phyloP scores from a whole-genome alignment of 2,797 vertebrate species.

The Aplochiton taeniatus region DNA sequence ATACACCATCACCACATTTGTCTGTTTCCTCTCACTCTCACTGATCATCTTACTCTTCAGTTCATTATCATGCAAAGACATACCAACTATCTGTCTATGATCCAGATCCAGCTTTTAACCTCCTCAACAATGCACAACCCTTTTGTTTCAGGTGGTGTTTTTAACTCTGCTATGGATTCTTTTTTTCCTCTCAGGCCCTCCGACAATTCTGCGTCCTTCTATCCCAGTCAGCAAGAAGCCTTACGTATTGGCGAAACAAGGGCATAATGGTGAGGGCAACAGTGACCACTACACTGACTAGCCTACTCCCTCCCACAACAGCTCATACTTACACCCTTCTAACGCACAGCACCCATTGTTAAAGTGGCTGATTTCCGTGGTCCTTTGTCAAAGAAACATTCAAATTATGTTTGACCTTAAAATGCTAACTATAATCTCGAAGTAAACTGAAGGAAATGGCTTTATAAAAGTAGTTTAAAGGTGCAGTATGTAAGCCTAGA shows the following conservation, averaged over 20 bases:
- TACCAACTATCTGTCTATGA: constrained; percentile 37
- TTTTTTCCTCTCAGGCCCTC: constrained; percentile 48
- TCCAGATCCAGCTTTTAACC: constrained; percentile 34
- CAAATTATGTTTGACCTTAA: too few species aligned
- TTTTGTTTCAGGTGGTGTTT: constrained; percentile 29
- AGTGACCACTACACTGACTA: constrained; percentile 31
- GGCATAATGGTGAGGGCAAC: constrained; percentile 66
- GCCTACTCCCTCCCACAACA: constrained; percentile 6
- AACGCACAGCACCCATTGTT: not conserved
- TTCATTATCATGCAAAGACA: constrained; percentile 9
- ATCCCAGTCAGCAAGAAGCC: constrained; percentile 55
- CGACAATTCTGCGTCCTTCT: constrained; percentile 40
- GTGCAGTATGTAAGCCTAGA: too few species aligned
- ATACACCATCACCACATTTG: constrained; percentile 6
- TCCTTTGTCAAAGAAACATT: too few species aligned
- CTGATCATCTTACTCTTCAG: not conserved
- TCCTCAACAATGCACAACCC: constrained; percentile 20
- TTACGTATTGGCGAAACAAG: constrained; percentile 71
- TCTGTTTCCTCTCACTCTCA: too few species aligned
- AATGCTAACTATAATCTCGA: too few species aligned
- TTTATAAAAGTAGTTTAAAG: too few species aligned
- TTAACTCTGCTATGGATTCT: constrained; percentile 41
- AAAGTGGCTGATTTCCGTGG: constrained; percentile 18
- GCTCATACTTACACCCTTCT: not conserved
- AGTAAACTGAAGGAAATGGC: too few species aligned